Evolutionary conservation across 2,113 vertebrate genomes (phyloP), one percentile per base, ranked within the genome.

Genomic region (Alligator mississippiensis): DNA sequence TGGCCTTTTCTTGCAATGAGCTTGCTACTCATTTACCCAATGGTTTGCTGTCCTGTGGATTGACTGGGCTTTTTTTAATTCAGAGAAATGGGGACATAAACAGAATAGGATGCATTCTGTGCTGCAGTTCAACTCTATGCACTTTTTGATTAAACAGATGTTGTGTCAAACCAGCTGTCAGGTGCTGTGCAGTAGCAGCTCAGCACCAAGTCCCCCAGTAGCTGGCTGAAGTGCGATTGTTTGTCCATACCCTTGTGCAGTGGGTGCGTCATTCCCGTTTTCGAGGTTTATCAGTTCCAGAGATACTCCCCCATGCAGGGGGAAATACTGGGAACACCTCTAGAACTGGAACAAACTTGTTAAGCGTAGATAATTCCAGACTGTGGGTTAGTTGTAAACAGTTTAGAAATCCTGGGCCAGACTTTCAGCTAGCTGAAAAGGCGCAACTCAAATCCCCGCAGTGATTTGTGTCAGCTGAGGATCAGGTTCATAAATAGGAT

Each of bases 1-100:
- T 96, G 95, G 95, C 96, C 96, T 97, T 97, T 87, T 70, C 72
- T 54, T 80, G 77, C 58, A 64, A 38, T 58, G 21, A 15, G 6
- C 59, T 88, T 85, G 58, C 4, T 75, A 84, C 66, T 90, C 77
- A 75, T 85, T 76, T 55, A 58, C 81, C 84, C 17, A 8, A 7
- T 13, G 78, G 54, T 83, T 90, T 85, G 82, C 72, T 80, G 66
- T 87, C 80, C 57, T 24, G 59, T 80, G 38, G 27, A 10, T 72
- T 80, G 80, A 18, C 55, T 12, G 8, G 17, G 47, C 9, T 8
- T 8, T 75, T 64, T 87, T 82, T 59, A 84, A 58, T 68, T 76
- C 86, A 75, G 78, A 22, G 66, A 30, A 13, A 4, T 0, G 19
- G 72, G 47, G 34, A 83, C 59, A 59, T 15, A 54, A 11, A 72